Evolutionary conservation across 1,140 invertebrate genomes (phyloP), one percentile per base, ranked within the genome.

Genomic region (Leptinotarsa defecta): DNA sequence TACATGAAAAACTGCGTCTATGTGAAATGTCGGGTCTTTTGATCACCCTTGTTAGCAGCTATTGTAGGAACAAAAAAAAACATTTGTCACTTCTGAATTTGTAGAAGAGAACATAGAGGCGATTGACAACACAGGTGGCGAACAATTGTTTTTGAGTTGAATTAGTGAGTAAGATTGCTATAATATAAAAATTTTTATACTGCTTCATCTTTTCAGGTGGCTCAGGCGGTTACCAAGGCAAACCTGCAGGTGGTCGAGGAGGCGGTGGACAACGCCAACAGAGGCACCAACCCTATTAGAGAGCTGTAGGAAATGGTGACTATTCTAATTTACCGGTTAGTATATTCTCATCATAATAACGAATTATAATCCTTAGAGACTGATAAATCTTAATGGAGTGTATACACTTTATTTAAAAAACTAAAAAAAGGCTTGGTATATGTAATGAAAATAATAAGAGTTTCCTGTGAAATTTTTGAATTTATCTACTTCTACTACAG

Each of bases 241-340:
- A 88, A 84, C 52, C 52, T 4, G 89, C 88, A 84, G 88, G 87
- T 84, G 87, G 86, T 83, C 86, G 86, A 81, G 88, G 88, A 85
- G 73, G 72, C 81, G 89, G 89, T 85, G 89, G 89, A 80, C 90
- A 91, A 84, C 88, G 91, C 85, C 91, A 90, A 86, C 91, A 92
- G 88, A 91, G 92, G 89, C 91, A 92, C 88, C 91, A 93, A 88
- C 92, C 92, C 83, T 93, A 93, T 88, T 93, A 91, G 89, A 52
- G 67, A 8, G n/a, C 15, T 3, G 19, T 15, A 15, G 19, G 67
- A 48, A 68, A 43, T 19, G 57, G 43, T 75, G 69, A 63, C 68
- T 73, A 27, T 15, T 19, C 67, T 61, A 65, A 69, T 72, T 62
- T 71, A 74, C 64, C 67, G 68, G 65, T 74, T 24, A 74, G 72